Conservation (phyloP, 2,113 vertebrate genomes). For the Sakesphorus luctuosus region DNA sequence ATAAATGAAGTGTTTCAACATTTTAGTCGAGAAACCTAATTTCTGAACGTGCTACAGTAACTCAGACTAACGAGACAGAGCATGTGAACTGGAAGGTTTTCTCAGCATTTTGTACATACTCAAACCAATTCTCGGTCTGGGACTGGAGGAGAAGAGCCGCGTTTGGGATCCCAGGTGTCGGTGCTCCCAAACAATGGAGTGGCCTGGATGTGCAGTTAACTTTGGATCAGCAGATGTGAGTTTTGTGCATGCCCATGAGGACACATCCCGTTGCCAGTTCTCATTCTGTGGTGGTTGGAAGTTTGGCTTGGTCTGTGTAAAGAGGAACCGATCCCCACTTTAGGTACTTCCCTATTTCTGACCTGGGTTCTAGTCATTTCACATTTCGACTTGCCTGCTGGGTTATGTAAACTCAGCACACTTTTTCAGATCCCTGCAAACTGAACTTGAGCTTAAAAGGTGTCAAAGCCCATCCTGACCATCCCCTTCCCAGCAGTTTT, state of each 20-base stretch:
- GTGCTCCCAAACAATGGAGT: background rate
- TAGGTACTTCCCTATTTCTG: conserved; percentile 30
- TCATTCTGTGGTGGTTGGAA: conserved; percentile 52
- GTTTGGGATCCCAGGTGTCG: background rate
- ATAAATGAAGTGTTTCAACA: conserved; percentile 22
- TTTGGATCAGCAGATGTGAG: conserved; percentile 22
- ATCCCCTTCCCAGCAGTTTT: conserved; percentile 2
- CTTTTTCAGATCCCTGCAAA: conserved; percentile 1
- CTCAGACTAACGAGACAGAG: conserved; percentile 17
- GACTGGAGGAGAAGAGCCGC: background rate
- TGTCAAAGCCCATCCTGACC: background rate
- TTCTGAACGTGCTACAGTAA: conserved; percentile 33
- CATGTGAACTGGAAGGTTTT: conserved; percentile 33
- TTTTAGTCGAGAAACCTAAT: conserved; percentile 35
- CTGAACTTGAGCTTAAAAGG: conserved; percentile 32
- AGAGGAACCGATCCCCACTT: conserved; percentile 2
- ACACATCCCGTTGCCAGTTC: conserved; percentile 19
- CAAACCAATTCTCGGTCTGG: conserved; percentile 4
- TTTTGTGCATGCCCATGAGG: conserved; percentile 50
- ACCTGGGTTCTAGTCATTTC: conserved; percentile 8
- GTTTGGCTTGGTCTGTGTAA: conserved; percentile 47
- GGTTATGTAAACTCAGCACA: background rate
- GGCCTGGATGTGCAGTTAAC: conserved; percentile 36
- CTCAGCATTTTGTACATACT: conserved; percentile 62
- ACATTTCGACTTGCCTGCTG: background rate